Evolutionary conservation across 2,888 invertebrate species (phyloP).

Genomic region (Stenichneumon culpator): DNA sequence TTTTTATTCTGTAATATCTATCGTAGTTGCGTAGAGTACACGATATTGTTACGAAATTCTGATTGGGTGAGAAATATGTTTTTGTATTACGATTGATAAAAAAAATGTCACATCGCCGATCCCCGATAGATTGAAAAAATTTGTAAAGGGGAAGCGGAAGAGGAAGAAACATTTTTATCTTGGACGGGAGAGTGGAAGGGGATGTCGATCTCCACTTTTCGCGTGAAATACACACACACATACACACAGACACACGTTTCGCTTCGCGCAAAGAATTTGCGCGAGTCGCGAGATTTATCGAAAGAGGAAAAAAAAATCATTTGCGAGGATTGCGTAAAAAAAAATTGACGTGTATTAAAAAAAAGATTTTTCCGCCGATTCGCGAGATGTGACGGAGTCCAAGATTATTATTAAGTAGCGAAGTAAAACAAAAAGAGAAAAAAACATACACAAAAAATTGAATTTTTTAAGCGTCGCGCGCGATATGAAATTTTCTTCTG

Average conservation of each 20-base stretch:
- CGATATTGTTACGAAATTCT: not conserved
- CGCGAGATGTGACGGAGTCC: constrained; percentile 26
- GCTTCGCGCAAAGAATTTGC: constrained; percentile 8
- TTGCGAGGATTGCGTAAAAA: not conserved
- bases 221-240: not conserved
- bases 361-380: constrained; percentile 26
- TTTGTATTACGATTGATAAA: constrained; percentile 14
- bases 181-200: constrained; percentile 10
- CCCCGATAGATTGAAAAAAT: constrained; percentile 29
- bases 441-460: not conserved
- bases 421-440: constrained; percentile 26
- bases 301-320: constrained; percentile 28
- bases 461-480: constrained; percentile 20
- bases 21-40: not conserved
- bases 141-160: not conserved
- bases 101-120: constrained; percentile 10
- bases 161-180: constrained; percentile 50
- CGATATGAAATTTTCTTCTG: constrained; percentile 11
- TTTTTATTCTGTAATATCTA: not conserved
- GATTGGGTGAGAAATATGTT: not conserved
- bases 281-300: constrained; percentile 18
- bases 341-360: constrained; percentile 10
- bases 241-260: constrained; percentile 7
- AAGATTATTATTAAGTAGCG: constrained; percentile 46
- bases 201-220: constrained; percentile 35